Evolutionary conservation across 2,113 vertebrate species (phyloP).

Genomic region (Candoia aspera): DNA sequence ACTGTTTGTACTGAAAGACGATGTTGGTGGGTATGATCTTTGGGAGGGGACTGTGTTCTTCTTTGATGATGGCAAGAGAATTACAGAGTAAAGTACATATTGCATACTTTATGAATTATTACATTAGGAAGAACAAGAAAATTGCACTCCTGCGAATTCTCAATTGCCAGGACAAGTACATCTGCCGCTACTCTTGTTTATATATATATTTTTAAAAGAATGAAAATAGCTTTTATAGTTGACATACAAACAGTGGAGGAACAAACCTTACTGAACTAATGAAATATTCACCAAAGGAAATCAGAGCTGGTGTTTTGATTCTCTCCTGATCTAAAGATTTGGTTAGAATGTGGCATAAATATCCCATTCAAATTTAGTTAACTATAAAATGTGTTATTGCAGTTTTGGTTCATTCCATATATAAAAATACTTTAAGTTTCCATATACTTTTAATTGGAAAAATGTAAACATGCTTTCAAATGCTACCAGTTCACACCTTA

Average conservation of each 20-base stretch:
- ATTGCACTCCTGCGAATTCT: constrained; percentile 20
- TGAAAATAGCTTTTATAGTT: constrained; percentile 27
- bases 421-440: constrained; percentile 47
- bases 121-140: constrained; percentile 20
- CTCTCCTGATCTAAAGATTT: constrained; percentile 12
- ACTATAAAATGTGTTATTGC: constrained; percentile 39
- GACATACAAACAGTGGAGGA: constrained; percentile 16
- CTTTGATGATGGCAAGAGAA: constrained; percentile 20
- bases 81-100: constrained; percentile 24
- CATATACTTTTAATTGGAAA: background rate
- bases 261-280: background rate
- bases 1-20: background rate
- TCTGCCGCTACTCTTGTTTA: constrained; percentile 6
- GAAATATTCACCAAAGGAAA: constrained; percentile 40
- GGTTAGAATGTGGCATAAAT: background rate
- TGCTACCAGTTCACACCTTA: constrained; percentile 38
- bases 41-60: background rate
- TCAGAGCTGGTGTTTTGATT: constrained; percentile 3
- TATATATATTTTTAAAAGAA: constrained; percentile 6
- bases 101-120: constrained; percentile 39
- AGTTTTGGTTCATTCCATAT: constrained; percentile 43
- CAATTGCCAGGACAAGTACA: constrained; percentile 30
- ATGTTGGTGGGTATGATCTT: background rate
- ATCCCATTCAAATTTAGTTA: constrained; percentile 36
- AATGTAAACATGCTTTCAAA: background rate